A percentile compares a stretch with the other conserved stretches of the same genome.
phyloP scores from a whole-genome alignment of 2,888 invertebrate species.

The Patella pellucida region DNA sequence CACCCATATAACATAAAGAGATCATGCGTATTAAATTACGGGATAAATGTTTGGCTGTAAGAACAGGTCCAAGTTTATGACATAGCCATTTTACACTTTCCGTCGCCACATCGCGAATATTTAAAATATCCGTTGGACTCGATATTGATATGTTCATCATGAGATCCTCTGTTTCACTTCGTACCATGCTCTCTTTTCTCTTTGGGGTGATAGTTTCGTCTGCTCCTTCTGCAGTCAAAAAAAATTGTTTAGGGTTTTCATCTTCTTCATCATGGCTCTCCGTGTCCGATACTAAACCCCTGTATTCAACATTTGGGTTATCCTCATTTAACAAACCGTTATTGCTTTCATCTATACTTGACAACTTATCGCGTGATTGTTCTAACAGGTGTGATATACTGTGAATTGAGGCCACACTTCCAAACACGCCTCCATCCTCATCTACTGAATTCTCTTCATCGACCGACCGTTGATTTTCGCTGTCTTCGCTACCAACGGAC shows the following conservation, averaged over 20 bases:
- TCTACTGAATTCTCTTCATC: constrained; percentile 14
- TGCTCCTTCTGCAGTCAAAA: background rate
- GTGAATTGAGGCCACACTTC: constrained; percentile 42
- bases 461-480: constrained; percentile 22
- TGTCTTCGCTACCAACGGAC: constrained; percentile 43
- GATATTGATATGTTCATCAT: constrained; percentile 48
- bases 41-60: constrained; percentile 91
- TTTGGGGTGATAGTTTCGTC: background rate
- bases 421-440: constrained; percentile 22
- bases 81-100: constrained; percentile 84
- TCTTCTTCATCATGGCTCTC: background rate
- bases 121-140: constrained; percentile 55
- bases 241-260: constrained; percentile 4
- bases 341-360: constrained; percentile 23
- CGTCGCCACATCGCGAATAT: constrained; percentile 67
- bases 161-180: constrained; percentile 68
- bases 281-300: background rate
- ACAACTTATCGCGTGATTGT: constrained; percentile 4
- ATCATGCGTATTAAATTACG: constrained; percentile 93
- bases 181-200: constrained; percentile 46
- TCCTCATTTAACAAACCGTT: constrained; percentile 13
- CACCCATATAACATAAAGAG: constrained; percentile 88
- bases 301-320: background rate
- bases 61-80: constrained; percentile 92
- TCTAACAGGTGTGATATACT: constrained; percentile 39